Conservation (phyloP, 2,888 invertebrate species). For the Frankliniella intonsa region DNA sequence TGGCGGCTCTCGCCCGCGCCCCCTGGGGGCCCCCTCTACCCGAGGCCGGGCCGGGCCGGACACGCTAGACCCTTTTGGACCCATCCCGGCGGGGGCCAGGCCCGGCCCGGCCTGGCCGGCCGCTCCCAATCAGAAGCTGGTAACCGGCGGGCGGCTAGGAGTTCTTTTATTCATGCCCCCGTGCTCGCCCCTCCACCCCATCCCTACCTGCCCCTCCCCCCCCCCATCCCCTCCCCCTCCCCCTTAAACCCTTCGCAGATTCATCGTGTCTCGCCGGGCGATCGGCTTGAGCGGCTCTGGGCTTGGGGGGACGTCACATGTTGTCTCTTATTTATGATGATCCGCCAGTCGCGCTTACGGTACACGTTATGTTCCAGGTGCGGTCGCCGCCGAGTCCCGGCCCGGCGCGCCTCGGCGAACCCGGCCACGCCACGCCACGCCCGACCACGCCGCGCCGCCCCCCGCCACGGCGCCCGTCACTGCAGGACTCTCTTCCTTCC, state of each 20-base stretch:
- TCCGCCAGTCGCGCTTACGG: not conserved
- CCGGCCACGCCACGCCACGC: not conserved
- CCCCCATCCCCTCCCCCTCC: not conserved
- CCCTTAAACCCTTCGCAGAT: not conserved
- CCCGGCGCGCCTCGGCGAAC: not conserved
- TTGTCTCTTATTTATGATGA: slow-evolving; percentile 24
- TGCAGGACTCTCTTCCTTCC: too few relatives aligned
- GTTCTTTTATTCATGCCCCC: slow-evolving; percentile 11
- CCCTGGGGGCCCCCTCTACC: too few relatives aligned
- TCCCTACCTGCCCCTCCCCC: not conserved
- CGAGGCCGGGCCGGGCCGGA: not conserved
- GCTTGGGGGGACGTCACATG: not conserved
- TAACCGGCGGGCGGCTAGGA: not conserved
- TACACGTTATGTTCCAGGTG: not conserved
- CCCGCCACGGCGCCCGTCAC: not conserved
- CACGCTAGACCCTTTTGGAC: not conserved
- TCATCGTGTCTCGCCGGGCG: too few relatives aligned
- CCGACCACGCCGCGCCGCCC: too few relatives aligned
- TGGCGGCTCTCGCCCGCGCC: not conserved
- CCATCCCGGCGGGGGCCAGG: not conserved
- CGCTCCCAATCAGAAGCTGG: not conserved
- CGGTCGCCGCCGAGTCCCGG: not conserved
- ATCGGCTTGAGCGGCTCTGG: not conserved
- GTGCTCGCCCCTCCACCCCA: not conserved
- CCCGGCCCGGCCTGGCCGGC: not conserved